Evolutionary conservation across 2,888 invertebrate genomes (phyloP).

Genomic region (Ischnus inquisitorius): DNA sequence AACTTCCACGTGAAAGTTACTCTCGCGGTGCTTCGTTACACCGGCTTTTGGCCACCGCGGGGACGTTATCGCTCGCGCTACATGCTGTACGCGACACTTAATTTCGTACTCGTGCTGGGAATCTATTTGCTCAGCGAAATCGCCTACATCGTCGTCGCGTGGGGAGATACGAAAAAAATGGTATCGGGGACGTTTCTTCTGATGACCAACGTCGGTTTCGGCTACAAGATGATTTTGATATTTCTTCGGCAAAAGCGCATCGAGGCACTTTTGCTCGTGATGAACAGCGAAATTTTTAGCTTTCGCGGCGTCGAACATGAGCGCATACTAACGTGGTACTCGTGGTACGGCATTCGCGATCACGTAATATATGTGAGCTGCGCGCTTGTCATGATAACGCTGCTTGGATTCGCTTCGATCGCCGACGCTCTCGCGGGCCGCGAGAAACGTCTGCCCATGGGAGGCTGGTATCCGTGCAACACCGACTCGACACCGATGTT

Average conservation of each 20-base stretch:
- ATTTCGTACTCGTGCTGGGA: constrained; percentile 72
- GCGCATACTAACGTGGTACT: constrained; percentile 68
- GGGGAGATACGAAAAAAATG: constrained; percentile 73
- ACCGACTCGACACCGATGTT: constrained; percentile 73
- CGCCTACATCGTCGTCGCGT: constrained; percentile 71
- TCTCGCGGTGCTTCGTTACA: constrained; percentile 72
- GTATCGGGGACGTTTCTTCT: constrained; percentile 73
- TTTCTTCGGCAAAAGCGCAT: constrained; percentile 69
- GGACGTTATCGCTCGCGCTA: constrained; percentile 63
- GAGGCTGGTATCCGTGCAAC: constrained; percentile 79
- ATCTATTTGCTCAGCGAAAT: constrained; percentile 72
- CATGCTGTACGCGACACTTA: constrained; percentile 66
- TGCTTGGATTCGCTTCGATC: constrained; percentile 74
- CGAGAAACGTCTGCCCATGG: constrained; percentile 72
- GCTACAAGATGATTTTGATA: constrained; percentile 73
- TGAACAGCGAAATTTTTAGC: constrained; percentile 69
- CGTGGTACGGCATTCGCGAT: constrained; percentile 77
- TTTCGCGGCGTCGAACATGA: constrained; percentile 70
- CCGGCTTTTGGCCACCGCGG: constrained; percentile 77
- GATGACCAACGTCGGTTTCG: constrained; percentile 76
- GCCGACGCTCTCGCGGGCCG: constrained; percentile 67
- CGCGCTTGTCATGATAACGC: constrained; percentile 70
- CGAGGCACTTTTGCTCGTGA: constrained; percentile 67
- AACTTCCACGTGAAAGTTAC: constrained; percentile 54
- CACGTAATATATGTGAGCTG: constrained; percentile 75